phyloP scores from a whole-genome alignment of 2,888 invertebrate species.

The Lydus trimaculatus region DNA sequence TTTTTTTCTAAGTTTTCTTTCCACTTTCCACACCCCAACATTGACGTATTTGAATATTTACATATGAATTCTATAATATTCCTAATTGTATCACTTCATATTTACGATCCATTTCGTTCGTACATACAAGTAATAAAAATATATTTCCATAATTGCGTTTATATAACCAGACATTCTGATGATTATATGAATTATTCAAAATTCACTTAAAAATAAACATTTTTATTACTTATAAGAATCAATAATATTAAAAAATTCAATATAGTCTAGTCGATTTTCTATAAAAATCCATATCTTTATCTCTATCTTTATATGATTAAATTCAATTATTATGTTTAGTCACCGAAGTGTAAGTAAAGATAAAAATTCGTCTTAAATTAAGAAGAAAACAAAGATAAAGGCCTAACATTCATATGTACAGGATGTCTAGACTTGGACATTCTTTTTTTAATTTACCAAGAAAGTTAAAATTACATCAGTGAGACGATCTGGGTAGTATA shows the following conservation, averaged over 20 bases:
- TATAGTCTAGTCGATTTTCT: background rate
- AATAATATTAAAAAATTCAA: background rate
- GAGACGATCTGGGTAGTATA: too few relatives aligned
- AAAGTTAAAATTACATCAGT: too few relatives aligned
- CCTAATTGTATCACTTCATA: background rate
- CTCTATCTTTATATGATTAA: background rate
- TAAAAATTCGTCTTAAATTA: too few relatives aligned
- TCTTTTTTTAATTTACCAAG: too few relatives aligned
- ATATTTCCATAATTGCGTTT: background rate
- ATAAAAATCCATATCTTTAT: background rate
- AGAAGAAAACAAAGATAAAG: too few relatives aligned
- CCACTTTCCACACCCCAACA: too few relatives aligned
- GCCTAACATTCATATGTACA: too few relatives aligned
- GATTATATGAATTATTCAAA: background rate
- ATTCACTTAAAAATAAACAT: background rate
- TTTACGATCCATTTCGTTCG: background rate
- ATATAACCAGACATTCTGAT: background rate
- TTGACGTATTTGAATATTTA: background rate
- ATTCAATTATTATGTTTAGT: too few relatives aligned
- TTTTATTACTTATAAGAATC: background rate
- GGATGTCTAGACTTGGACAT: too few relatives aligned
- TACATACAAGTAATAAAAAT: background rate
- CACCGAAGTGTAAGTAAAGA: too few relatives aligned
- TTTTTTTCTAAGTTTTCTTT: too few relatives aligned
- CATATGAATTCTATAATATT: background rate